Evolutionary conservation across 2,888 invertebrate genomes (phyloP).

Genomic region (Pseudoips prasinana): DNA sequence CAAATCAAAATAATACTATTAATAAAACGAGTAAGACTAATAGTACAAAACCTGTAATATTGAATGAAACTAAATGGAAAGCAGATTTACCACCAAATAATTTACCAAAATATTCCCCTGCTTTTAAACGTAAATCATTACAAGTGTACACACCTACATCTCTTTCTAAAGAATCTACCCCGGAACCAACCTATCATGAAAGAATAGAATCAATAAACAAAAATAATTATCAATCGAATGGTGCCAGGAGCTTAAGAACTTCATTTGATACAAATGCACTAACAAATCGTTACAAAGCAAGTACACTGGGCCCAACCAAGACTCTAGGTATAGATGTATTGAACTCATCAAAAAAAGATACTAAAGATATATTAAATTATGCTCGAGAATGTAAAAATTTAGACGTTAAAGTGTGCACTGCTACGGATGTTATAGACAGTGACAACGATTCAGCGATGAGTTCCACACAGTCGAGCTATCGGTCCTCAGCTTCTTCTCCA

Average conservation of each 20-base stretch:
- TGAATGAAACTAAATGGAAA: constrained; percentile 72
- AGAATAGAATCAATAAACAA: constrained; percentile 53
- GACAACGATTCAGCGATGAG: constrained; percentile 95
- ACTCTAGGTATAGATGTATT: constrained; percentile 33
- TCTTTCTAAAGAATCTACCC: constrained; percentile 74
- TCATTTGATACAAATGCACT: constrained; percentile 51
- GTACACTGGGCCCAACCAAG: constrained; percentile 39
- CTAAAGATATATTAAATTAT: constrained; percentile 55
- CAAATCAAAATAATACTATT: constrained; percentile 50
- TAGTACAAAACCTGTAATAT: constrained; percentile 48
- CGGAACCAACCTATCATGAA: constrained; percentile 63
- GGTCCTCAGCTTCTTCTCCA: constrained; percentile 89
- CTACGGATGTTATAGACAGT: constrained; percentile 84
- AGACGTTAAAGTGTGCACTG: constrained; percentile 72
- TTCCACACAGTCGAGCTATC: constrained; percentile 89
- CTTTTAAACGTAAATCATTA: constrained; percentile 89
- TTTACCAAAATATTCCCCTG: constrained; percentile 91
- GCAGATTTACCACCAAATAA: constrained; percentile 71
- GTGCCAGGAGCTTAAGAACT: constrained; percentile 46
- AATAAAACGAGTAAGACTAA: constrained; percentile 53
- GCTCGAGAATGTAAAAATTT: constrained; percentile 65
- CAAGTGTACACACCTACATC: constrained; percentile 82
- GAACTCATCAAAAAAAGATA: constrained; percentile 49
- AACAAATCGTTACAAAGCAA: constrained; percentile 37
- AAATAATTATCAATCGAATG: constrained; percentile 44